phyloP scores from a whole-genome alignment of 1,140 invertebrate species.

The Orchestia grillus region DNA sequence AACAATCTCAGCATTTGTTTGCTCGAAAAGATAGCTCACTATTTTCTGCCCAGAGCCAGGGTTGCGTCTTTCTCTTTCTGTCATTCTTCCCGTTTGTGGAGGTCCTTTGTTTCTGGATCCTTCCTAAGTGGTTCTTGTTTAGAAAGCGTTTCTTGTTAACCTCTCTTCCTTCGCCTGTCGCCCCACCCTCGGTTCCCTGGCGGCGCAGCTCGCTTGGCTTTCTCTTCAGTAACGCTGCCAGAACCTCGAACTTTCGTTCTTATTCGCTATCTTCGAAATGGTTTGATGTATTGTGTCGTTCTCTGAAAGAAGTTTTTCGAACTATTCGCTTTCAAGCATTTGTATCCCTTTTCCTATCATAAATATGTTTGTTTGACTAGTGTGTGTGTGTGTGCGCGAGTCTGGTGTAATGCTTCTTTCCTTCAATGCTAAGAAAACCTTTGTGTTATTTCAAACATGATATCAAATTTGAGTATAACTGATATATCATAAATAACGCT shows the following conservation, averaged over 20 bases:
- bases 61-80: background rate
- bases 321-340: too few species aligned
- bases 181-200: background rate
- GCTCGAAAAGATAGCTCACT: background rate
- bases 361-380: too few species aligned
- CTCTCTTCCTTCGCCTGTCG: background rate
- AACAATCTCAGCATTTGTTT: background rate
- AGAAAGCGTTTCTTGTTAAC: constrained; percentile 20
- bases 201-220: background rate
- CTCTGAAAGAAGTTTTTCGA: too few species aligned
- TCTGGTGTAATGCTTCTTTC: too few species aligned
- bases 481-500: too few species aligned
- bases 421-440: too few species aligned
- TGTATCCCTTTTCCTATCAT: too few species aligned
- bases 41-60: background rate
- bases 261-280: background rate
- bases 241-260: background rate
- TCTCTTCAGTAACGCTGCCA: background rate
- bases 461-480: too few species aligned
- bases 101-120: background rate
- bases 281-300: too few species aligned
- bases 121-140: constrained; percentile 31
- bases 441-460: too few species aligned
- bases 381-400: too few species aligned
- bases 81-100: background rate